These are phyloP conservation scores for Rotaria macrura DNA, from an alignment of 2,888 invertebrate genomes.

Conservation along the genomic window DNA sequence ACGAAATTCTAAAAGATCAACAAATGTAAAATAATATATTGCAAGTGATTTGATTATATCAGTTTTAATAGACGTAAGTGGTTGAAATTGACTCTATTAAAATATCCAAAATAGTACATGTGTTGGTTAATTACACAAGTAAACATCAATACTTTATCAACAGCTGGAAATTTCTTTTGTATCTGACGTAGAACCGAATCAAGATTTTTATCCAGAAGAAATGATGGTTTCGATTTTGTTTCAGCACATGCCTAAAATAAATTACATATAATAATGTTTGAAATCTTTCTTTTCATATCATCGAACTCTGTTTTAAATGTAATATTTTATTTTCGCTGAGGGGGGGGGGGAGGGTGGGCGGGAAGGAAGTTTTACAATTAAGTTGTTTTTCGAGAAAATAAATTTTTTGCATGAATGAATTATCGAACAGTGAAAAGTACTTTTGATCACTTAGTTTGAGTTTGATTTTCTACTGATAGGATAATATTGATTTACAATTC, in stretches of 20 bases:
- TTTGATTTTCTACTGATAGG: no score
- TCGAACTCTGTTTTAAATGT: no score
- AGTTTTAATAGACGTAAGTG: constrained; percentile 66
- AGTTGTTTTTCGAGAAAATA: no score
- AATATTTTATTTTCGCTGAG: no score
- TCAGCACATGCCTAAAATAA: constrained; percentile 72
- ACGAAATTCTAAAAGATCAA: constrained; percentile 91
- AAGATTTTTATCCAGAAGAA: constrained; percentile 87
- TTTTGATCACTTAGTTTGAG: no score
- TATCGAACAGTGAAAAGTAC: no score
- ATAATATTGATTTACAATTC: no score
- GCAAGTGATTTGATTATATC: constrained; percentile 93
- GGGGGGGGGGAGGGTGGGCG: no score
- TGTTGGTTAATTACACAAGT: no score
- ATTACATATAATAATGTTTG: constrained; percentile 32
- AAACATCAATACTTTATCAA: constrained; percentile 56
- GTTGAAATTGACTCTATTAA: constrained; percentile 57
- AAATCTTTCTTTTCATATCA: background rate
- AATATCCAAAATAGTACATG: constrained; percentile 7
- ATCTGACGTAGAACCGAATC: constrained; percentile 91
- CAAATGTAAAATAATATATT: constrained; percentile 95
- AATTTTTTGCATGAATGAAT: no score
- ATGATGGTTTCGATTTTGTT: constrained; percentile 91
- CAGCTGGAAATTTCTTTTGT: constrained; percentile 82
- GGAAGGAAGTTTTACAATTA: no score